A percentile compares a stretch with the other conserved stretches of the same genome.
phyloP scores from a whole-genome alignment of 2,888 invertebrate species.

The Troilus luridus region DNA sequence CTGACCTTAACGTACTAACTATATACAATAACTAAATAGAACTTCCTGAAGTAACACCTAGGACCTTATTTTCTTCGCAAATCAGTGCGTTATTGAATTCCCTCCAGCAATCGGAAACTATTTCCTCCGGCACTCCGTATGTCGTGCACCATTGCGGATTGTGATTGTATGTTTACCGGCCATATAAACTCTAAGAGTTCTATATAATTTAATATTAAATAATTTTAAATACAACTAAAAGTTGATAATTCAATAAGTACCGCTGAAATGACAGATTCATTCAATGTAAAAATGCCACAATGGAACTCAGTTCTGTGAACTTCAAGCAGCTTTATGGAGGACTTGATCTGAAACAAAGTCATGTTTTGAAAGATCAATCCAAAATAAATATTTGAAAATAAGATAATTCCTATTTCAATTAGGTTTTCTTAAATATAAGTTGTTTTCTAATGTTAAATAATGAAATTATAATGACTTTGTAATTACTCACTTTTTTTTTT shows the following conservation, averaged over 20 bases:
- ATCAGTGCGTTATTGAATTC: too few species aligned
- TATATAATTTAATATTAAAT: not conserved
- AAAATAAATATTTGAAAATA: not conserved
- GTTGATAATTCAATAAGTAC: not conserved
- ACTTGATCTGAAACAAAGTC: conserved; percentile 15
- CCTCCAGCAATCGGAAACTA: too few species aligned
- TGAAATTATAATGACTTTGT: not conserved
- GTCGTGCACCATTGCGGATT: too few species aligned
- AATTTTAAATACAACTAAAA: not conserved
- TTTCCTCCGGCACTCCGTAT: too few species aligned
- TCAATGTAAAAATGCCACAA: conserved; percentile 32
- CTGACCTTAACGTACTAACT: too few species aligned
- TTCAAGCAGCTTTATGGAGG: not conserved
- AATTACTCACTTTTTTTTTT: conserved; percentile 32
- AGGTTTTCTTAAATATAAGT: too few species aligned
- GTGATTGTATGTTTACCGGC: too few species aligned
- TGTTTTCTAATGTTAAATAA: not conserved
- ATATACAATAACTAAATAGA: too few species aligned
- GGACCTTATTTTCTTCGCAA: too few species aligned
- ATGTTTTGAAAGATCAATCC: not conserved
- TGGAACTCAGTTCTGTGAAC: conserved; percentile 39
- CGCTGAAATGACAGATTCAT: conserved; percentile 40
- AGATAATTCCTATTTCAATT: not conserved
- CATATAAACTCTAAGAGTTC: too few species aligned
- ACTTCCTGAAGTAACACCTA: too few species aligned